A percentile compares a stretch with the other conserved stretches of the same genome.
phyloP scores from a whole-genome alignment of 2,888 invertebrate genomes.

The Rugalucina vietnamica region DNA sequence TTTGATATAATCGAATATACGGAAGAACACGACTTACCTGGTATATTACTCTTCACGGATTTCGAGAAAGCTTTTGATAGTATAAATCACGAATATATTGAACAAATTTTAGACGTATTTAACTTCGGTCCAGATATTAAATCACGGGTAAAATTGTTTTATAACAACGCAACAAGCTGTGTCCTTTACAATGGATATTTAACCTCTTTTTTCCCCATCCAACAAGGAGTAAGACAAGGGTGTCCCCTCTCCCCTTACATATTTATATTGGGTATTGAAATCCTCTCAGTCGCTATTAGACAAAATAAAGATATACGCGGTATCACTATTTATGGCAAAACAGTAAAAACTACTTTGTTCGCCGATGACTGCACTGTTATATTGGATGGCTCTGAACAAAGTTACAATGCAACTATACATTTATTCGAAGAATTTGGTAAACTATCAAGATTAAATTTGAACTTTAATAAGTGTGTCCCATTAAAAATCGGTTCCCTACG shows the following conservation, averaged over 20 bases:
- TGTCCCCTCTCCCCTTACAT: neutral
- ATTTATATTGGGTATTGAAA: neutral
- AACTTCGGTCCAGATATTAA: neutral
- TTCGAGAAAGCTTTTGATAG: conserved; percentile 15
- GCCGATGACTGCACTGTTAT: neutral
- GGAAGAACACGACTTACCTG: neutral
- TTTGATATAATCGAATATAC: neutral
- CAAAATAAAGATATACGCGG: neutral
- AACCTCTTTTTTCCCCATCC: neutral
- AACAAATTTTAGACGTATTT: neutral
- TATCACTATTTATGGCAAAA: neutral
- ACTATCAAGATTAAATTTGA: neutral
- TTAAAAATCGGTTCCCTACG: neutral
- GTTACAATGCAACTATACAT: neutral
- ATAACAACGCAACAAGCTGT: neutral
- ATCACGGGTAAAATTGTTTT: neutral
- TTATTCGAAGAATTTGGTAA: neutral
- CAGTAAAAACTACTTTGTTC: neutral
- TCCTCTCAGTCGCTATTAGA: neutral
- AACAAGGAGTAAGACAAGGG: neutral
- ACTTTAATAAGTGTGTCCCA: neutral
- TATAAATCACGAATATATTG: neutral
- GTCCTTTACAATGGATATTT: neutral
- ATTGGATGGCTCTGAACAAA: neutral
- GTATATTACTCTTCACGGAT: neutral